Evolutionary conservation across 1,140 invertebrate species (phyloP).

Genomic region (Vanessa tameamea): DNA sequence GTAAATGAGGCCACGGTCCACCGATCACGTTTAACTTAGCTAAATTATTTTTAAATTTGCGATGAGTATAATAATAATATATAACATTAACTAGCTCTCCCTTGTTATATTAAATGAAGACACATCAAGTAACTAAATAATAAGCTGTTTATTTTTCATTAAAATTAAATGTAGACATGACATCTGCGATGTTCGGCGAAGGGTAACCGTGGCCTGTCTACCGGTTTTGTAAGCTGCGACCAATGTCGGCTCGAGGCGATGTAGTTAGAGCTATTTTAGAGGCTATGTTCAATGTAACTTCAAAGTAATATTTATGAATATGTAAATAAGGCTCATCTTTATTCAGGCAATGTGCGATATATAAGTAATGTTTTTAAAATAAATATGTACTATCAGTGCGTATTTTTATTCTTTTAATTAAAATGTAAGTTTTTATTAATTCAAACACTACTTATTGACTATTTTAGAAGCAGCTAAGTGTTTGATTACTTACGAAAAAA

Average conservation of each 20-base stretch:
- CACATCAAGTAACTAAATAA: too few species aligned
- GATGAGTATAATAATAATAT: not conserved
- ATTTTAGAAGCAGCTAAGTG: too few species aligned
- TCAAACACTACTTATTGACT: too few species aligned
- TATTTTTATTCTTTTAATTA: not conserved
- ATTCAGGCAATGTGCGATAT: slow-evolving; percentile 12
- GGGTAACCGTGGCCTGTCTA: slow-evolving; percentile 72
- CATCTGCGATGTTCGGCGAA: slow-evolving; percentile 63
- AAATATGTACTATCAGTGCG: not conserved
- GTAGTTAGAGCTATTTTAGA: slow-evolving; percentile 52
- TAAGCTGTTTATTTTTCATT: slow-evolving; percentile 33
- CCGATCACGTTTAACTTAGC: slow-evolving; percentile 4
- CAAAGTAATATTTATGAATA: slow-evolving; percentile 47
- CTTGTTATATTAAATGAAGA: too few species aligned
- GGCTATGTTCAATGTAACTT: slow-evolving; percentile 60
- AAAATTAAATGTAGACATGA: slow-evolving; percentile 37
- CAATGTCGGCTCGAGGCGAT: slow-evolving; percentile 73
- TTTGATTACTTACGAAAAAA: too few species aligned
- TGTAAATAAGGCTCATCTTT: slow-evolving; percentile 41
- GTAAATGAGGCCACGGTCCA: slow-evolving; percentile 30
- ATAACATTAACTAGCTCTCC: not conserved
- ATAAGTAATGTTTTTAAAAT: not conserved
- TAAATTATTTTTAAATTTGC: slow-evolving; percentile 3
- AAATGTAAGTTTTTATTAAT: too few species aligned
- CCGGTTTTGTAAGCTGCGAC: slow-evolving; percentile 69